Evolutionary conservation across 2,113 vertebrate genomes (phyloP).

Genomic region (Melanotaenia duboulayi): DNA sequence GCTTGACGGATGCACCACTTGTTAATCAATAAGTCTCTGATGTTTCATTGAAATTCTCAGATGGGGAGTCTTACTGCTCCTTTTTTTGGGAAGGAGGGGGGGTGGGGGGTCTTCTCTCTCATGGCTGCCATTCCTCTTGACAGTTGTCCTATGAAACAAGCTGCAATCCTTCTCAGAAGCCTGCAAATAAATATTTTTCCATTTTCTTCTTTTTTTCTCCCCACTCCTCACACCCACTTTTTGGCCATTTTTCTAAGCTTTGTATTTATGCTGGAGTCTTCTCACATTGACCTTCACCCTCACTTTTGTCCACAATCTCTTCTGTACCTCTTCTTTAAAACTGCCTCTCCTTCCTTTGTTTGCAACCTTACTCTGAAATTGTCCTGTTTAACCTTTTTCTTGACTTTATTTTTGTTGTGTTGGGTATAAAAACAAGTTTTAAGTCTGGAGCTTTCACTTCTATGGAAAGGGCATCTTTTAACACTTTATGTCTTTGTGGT

Average conservation of each 20-base stretch:
- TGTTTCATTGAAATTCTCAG: slow-evolving; percentile 51
- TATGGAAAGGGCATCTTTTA: slow-evolving; percentile 14
- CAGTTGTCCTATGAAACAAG: slow-evolving; percentile 36
- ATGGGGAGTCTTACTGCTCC: slow-evolving; percentile 28
- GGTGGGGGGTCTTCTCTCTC: slow-evolving; percentile 40
- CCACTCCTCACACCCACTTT: neutral
- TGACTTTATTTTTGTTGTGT: neutral
- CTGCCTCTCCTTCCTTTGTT: neutral
- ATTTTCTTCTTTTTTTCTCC: too few species aligned
- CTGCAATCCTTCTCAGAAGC: slow-evolving; percentile 43
- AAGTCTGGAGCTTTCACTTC: neutral
- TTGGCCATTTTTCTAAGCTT: slow-evolving; percentile 27
- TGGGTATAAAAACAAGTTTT: too few species aligned
- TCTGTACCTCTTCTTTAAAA: slow-evolving; percentile 2
- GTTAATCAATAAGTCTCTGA: slow-evolving; percentile 64
- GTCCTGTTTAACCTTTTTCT: neutral
- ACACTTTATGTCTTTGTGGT: neutral
- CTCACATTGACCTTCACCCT: slow-evolving; percentile 37
- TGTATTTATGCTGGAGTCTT: slow-evolving; percentile 2
- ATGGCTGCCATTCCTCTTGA: slow-evolving; percentile 41
- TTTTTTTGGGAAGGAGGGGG: neutral
- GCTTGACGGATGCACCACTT: slow-evolving; percentile 29
- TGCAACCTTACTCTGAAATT: neutral
- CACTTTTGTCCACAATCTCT: slow-evolving; percentile 16
- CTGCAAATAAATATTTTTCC: too few species aligned